Conservation (phyloP, 1,140 invertebrate genomes). For the Streblospio benedicti region DNA sequence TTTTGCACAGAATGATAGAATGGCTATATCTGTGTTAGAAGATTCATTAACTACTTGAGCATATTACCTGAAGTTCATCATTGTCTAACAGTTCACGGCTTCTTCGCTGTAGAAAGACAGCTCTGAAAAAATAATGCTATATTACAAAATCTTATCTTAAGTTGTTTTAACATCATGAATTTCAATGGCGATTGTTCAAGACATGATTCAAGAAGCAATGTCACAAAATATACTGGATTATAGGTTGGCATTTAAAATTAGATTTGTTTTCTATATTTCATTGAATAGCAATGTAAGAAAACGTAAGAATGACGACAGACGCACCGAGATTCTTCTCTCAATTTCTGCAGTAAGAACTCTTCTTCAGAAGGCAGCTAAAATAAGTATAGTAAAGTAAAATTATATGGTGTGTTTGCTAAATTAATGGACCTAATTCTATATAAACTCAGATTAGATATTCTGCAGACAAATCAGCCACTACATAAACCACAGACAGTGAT, state of each 20-base stretch:
- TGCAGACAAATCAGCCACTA: neutral
- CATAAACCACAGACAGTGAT: neutral
- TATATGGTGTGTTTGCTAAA: neutral
- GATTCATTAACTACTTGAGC: too few species aligned
- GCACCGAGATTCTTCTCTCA: slow-evolving; percentile 69
- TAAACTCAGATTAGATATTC: neutral
- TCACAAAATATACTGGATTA: neutral
- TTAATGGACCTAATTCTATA: neutral
- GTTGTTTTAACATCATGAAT: neutral
- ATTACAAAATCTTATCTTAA: neutral
- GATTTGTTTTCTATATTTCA: neutral
- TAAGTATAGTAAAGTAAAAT: neutral
- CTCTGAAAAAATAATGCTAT: slow-evolving; percentile 48
- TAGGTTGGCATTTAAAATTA: neutral
- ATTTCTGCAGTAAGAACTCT: slow-evolving; percentile 65
- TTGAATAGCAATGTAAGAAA: slow-evolving; percentile 4
- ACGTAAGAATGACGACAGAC: neutral
- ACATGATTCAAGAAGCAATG: neutral
- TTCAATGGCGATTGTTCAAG: neutral
- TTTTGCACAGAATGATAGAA: too few species aligned
- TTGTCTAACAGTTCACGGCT: slow-evolving; percentile 75
- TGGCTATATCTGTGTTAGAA: too few species aligned
- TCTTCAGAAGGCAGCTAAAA: slow-evolving; percentile 58
- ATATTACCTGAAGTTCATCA: slow-evolving; percentile 65
- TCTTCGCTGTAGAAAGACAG: slow-evolving; percentile 72